These are phyloP conservation scores for Phyto melanocephala DNA, from an alignment of 2,888 invertebrate species.

Conservation along the genomic window DNA sequence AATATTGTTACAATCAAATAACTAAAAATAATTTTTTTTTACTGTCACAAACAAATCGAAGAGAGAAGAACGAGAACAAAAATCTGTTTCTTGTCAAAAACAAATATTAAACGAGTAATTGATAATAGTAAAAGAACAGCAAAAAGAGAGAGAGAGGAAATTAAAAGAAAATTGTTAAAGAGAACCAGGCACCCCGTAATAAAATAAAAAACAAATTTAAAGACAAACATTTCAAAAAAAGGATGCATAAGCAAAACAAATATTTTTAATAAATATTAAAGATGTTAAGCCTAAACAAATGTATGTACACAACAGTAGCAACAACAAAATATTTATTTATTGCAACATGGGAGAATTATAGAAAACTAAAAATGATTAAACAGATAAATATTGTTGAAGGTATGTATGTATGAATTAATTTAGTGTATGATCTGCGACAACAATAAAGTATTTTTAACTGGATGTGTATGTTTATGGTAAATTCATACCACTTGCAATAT, in stretches of 20 bases:
- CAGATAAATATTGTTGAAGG: neutral
- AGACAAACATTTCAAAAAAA: neutral
- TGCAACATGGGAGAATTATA: neutral
- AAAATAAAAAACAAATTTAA: neutral
- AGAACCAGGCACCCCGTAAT: neutral
- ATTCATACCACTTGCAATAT: neutral
- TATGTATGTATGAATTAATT: neutral
- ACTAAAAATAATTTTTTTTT: conserved; percentile 15
- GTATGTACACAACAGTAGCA: neutral
- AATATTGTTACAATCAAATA: conserved; percentile 29
- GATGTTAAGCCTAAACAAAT: neutral
- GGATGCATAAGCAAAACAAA: neutral
- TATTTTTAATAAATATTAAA: conserved; percentile 4
- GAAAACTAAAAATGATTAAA: neutral
- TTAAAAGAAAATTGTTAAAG: conserved; percentile 28
- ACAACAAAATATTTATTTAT: neutral
- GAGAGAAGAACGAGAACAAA: neutral
- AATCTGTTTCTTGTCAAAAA: conserved; percentile 43
- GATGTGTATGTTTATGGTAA: neutral
- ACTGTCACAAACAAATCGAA: conserved; percentile 11
- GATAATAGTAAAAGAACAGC: neutral
- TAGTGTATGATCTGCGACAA: neutral
- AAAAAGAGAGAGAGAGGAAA: neutral
- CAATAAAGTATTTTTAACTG: too few relatives aligned
- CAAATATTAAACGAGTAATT: neutral